phyloP scores from a whole-genome alignment of 2,113 vertebrate genomes.

The Brachyistius frenatus region DNA sequence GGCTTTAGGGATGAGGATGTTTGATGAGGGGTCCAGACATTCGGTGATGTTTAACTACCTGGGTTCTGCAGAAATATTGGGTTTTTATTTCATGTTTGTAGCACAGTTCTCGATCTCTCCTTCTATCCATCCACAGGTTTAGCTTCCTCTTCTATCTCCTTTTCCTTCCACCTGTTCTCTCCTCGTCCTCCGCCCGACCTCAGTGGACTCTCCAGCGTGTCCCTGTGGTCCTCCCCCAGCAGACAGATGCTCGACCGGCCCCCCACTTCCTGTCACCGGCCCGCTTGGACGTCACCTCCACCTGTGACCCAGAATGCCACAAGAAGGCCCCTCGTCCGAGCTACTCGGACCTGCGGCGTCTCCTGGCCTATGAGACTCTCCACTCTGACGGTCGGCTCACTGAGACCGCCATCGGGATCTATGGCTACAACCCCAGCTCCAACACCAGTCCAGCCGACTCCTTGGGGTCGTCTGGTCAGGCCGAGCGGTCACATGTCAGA shows the following conservation, averaged over 20 bases:
- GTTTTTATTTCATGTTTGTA: not conserved
- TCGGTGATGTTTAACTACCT: conserved; percentile 11
- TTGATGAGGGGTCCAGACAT: conserved; percentile 37
- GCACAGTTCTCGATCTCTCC: not conserved
- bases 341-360: conserved; percentile 88
- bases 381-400: conserved; percentile 91
- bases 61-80: not conserved
- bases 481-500: conserved; percentile 71
- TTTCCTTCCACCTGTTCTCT: conserved; percentile 68
- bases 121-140: conserved; percentile 63
- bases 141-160: conserved; percentile 82
- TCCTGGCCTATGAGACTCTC: conserved; percentile 94
- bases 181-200: conserved; percentile 80
- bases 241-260: conserved; percentile 83
- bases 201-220: conserved; percentile 91
- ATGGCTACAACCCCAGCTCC: conserved; percentile 78
- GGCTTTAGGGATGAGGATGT: conserved; percentile 42
- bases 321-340: conserved; percentile 87
- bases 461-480: conserved; percentile 36
- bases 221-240: conserved; percentile 91
- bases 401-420: conserved; percentile 91
- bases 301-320: conserved; percentile 93
- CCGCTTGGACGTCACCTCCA: conserved; percentile 89
- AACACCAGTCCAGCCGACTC: conserved; percentile 52
- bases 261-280: conserved; percentile 89